Base-by-base conservation (phyloP, 1,140 invertebrate genomes). In the Brachionus sp. region DNA sequence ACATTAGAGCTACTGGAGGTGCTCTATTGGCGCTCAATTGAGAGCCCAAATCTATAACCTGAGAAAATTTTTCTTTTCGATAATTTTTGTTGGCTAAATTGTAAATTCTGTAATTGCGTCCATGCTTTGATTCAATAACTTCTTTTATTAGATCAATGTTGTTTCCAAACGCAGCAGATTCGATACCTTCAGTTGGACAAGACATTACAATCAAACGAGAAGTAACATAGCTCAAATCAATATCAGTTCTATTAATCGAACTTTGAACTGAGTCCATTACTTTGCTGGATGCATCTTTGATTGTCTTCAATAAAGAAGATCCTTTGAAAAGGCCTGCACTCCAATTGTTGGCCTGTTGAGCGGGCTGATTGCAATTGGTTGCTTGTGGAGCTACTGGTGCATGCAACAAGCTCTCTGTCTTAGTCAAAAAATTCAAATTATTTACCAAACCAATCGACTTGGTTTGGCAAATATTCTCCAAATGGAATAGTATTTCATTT, bases 261-360 rank as follows among this genome's bases (percentile, higher is more conserved):
- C 95, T 94, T 87, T 96, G 95, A 66, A 98, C 94, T 35, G 95
- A 94, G 87, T 97, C 95, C 92, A 98, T 96, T 13, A 98, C 94
- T 91, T 96, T 97, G 16, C 92, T 93, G 6, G 95, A 97, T 1
- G 95, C 97, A 86, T 98, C 96, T 88, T 96, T 97, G 13, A 98
- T 90, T 87, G 97, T 97, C 85, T 96, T 96, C 53, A 98, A 80
- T 44, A 80, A 33, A n/a, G 77, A 90, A 85, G 95, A 92, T 86
- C 92, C 16, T 93, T 94, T 39, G 94, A 93, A 62, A 93, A 94
- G 33, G 94, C 94, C 86, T n/a, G 46, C 35, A 78, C 19, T 23
- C 82, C 46, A 23, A 25, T 50, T 35, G 66, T 82, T 62, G 12
- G 5, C 42, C 75, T 46, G 42, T 33, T 83, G 53, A 33, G 6